Evolutionary conservation across 2,797 vertebrate genomes (phyloP), one percentile per base, ranked within the genome.

Genomic region (Sorex maritimensis): DNA sequence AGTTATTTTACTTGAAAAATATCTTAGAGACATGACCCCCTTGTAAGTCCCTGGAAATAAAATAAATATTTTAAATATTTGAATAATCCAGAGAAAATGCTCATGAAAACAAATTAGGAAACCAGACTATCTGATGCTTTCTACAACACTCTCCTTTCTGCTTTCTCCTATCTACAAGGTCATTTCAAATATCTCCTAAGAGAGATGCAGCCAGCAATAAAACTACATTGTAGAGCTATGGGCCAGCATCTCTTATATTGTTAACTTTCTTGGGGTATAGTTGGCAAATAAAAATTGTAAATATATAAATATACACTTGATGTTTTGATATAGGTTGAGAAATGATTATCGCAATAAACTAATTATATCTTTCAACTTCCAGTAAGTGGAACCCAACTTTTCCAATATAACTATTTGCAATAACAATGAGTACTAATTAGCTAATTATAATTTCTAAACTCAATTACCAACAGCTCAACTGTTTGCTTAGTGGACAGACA

Each of bases 371-470:
- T 71, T 80, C 61, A 90, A 71, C 28, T 84, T 79, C 30, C 41
- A 34, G 12, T 41, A 91, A 81, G 73, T 86, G n/a, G 55, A 46
- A 58, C 49, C 79, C 72, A 12, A 80, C 75, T 82, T 58, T 80
- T 17, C 38, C 28, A 21, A 21, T 58, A n/a, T 13, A 68, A 44
- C 26, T 79, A 55, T 92, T 71, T 84, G 55, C 75, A 80, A 19
- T 73, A 93, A 93, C 72, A 74, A 77, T 94, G 58, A 63, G 78
- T 44, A 26, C 81, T 89, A 93, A 95, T 92, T 86, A 96, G 41
- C 41, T 52, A 63, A 80, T 34, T 77, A 55, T 46, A 91, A 83
- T 92, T 90, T 93, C 63, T 81, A 77, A 93, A 86, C 65, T 65
- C 72, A 92, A 63, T 81, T 81, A 86, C 71, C 79, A 94, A 72